Conservation (phyloP, 2,113 vertebrate genomes). For the Neotoma lepida region DNA sequence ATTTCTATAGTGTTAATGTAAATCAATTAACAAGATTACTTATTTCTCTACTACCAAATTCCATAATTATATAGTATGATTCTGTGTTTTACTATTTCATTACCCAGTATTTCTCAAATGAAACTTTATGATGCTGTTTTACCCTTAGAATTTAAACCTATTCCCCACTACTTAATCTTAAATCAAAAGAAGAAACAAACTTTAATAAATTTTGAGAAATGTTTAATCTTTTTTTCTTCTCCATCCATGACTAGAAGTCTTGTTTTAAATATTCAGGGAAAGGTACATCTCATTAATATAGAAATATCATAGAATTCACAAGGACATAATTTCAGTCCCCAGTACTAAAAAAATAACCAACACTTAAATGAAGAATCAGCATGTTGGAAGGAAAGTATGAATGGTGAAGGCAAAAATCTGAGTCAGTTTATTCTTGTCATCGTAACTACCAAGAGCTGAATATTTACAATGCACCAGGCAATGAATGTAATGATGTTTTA, state of each 20-base stretch:
- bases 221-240: not conserved
- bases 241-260: not conserved
- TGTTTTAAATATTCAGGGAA: not conserved
- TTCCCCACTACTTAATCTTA: not conserved
- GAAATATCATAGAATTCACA: not conserved
- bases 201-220: not conserved
- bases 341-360: not conserved
- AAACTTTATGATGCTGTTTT: conserved; percentile 29
- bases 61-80: not conserved
- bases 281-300: not conserved
- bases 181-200: conserved; percentile 23
- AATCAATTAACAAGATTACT: conserved; percentile 29
- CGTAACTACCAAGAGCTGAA: not conserved
- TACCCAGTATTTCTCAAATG: conserved; percentile 16
- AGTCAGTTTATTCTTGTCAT: not conserved
- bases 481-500: not conserved
- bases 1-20: conserved; percentile 40
- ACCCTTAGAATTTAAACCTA: conserved; percentile 12
- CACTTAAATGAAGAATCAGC: not conserved
- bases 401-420: not conserved
- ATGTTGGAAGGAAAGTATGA: not conserved
- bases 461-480: not conserved
- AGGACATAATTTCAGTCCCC: not conserved
- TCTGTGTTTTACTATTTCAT: not conserved
- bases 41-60: not conserved